Evolutionary conservation across 2,888 invertebrate species (phyloP), one percentile per base, ranked within the genome.

Genomic region (Nephrocerus scutellatus): DNA sequence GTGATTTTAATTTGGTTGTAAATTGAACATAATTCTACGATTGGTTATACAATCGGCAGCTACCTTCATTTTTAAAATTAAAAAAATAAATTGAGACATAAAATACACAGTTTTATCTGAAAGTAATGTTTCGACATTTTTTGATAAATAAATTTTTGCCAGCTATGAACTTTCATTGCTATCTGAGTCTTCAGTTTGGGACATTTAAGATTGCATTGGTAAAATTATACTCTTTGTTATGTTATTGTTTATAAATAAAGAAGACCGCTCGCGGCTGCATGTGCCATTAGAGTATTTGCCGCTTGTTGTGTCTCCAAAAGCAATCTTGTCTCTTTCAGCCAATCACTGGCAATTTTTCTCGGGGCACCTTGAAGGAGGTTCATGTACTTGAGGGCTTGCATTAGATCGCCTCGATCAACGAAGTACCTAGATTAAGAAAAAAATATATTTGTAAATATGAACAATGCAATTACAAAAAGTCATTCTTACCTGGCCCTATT

Each of bases 261-360:
- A 36, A 67, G 53, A 42, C 66, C 67, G 49, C 81, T 75, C 2
- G 90, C 84, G 1, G 86, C 81, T 5, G 92, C 91, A 62, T 92
- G 88, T 0, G 93, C 88, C 62, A 93, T 75, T 19, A 97, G 72
- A 0, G 88, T 85, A 57, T 88, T 82, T 8, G 92, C 88, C 9
- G 91, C 91, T 66, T 92, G 92, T 59, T 84, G 78, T 8, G 90
- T 86, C 70, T 95, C 95, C 48, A 96, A 71, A 48, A 87, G 76
- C 33, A 85, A 75, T 37, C 82, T 76, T 0, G 89, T 80, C 55
- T 90, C 91, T 39, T 81, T 76, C 62, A 89, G 77, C 96, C 96
- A 97, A 48, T 88, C 83, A 26, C 72, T 68, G 0, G 95, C 88
- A 2, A 93, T 80, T 36, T 77, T 76, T 4, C 84, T 75, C 0